Evolutionary conservation across 2,797 vertebrate species (phyloP), one percentile per base, ranked within the genome.

Genomic region (Geotrypetes seraphini): DNA sequence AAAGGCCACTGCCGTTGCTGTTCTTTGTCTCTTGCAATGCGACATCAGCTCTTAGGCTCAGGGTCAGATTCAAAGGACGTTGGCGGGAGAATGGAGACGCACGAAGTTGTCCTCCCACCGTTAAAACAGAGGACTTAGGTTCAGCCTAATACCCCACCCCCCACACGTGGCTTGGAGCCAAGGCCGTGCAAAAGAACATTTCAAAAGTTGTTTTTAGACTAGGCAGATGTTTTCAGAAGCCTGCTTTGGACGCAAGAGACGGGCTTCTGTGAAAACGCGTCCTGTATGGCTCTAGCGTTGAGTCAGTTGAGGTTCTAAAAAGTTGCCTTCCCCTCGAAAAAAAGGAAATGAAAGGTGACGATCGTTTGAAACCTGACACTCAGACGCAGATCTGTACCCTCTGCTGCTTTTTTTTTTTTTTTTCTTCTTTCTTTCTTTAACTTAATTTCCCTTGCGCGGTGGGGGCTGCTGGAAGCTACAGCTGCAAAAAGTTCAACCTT

Each of bases 331-430:
- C n/a, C n/a, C n/a, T n/a, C n/a, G n/a, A n/a, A n/a, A 76, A 75
- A 78, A 67, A 61, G 83, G 72, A 75, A 78, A 61, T 75, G 78
- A 78, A 80, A 77, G 56, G 57, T 69, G 64, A 35, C 57, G 73
- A 50, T 61, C 42, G 45, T 44, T 35, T 68, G 74, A 75, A 78
- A 81, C 53, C 49, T 33, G 60, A 78, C 76, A 75, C 72, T 63
- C 54, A 18, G 43, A 44, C 34, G 38, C 58, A 44, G 53, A 44
- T 50, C 69, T 52, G 36, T 21, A 28, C 16, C 20, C 13, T 46
- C n/a, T n/a, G n/a, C n/a, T n/a, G n/a, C n/a, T n/a, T n/a, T n/a
- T n/a, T n/a, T n/a, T n/a, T n/a, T n/a, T n/a, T n/a, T n/a, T n/a
- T n/a, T n/a, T n/a, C n/a, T n/a, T n/a, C n/a, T n/a, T n/a, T n/a